Evolutionary conservation across 2,797 vertebrate species (phyloP).

Genomic region (Petrocephalus schoutedeni): DNA sequence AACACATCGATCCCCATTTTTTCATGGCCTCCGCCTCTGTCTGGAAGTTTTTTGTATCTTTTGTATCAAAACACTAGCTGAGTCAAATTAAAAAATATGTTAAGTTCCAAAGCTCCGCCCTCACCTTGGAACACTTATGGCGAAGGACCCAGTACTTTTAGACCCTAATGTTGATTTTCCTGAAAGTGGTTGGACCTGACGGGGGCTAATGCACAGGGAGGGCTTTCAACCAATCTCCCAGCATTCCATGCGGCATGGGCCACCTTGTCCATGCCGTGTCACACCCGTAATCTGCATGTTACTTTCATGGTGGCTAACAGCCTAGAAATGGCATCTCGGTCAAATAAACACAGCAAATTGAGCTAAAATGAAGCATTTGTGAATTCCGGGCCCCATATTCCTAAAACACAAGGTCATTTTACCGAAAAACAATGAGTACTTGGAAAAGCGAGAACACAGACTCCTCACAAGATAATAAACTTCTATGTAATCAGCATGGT

Average conservation of each 20-base stretch:
- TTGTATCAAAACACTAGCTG: too few relatives aligned
- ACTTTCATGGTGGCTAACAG: background rate
- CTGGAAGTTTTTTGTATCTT: background rate
- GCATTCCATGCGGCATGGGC: background rate
- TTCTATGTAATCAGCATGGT: background rate
- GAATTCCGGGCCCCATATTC: constrained; percentile 29
- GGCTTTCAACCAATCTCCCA: background rate
- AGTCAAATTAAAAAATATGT: background rate
- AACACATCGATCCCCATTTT: too few relatives aligned
- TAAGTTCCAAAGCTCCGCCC: background rate
- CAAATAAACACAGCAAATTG: background rate
- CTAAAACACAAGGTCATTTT: background rate
- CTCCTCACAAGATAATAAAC: background rate
- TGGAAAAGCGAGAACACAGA: constrained; percentile 17
- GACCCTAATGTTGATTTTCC: background rate
- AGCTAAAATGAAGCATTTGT: constrained; percentile 42
- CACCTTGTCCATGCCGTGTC: background rate
- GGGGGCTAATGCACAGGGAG: background rate
- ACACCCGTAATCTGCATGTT: background rate
- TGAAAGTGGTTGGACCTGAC: background rate
- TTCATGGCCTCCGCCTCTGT: background rate
- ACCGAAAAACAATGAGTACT: constrained; percentile 22
- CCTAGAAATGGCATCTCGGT: background rate
- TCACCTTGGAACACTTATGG: background rate
- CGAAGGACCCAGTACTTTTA: background rate